Percentiles rank a stretch among this genome's conserved stretches.
Evolutionary conservation across 2,797 vertebrate genomes (phyloP).

Genomic region (Karalla daura): DNA sequence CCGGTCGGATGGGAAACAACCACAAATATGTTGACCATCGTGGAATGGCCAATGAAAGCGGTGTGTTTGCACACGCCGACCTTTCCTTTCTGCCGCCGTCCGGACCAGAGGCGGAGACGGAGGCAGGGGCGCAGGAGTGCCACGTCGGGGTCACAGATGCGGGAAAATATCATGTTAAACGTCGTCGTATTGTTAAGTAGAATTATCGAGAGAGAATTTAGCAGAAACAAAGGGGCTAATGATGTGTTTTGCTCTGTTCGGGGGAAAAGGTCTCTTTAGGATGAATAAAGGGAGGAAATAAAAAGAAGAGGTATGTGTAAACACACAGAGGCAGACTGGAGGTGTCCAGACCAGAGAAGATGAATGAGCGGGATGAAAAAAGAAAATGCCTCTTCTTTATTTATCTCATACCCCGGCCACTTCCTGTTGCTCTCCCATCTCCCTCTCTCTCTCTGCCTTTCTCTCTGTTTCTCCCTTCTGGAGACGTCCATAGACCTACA

Average conservation of each 20-base stretch:
- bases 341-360: neutral
- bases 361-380: constrained; percentile 11
- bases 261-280: too few relatives aligned
- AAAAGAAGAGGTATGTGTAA: neutral
- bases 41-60: neutral
- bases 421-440: constrained; percentile 2
- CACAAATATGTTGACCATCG: constrained; percentile 18
- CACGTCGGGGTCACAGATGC: too few relatives aligned
- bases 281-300: neutral
- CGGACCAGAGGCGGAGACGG: neutral
- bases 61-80: neutral
- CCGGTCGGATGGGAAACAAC: constrained; percentile 19
- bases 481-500: constrained; percentile 11
- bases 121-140: neutral
- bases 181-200: too few relatives aligned
- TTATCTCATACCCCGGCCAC: constrained; percentile 2
- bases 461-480: too few relatives aligned
- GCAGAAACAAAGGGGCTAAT: too few relatives aligned
- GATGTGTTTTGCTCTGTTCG: too few relatives aligned
- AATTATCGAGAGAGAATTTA: too few relatives aligned
- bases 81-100: neutral
- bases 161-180: too few relatives aligned
- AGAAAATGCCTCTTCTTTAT: constrained; percentile 11
- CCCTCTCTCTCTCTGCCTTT: too few relatives aligned
- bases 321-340: constrained; percentile 2